Percentiles rank a stretch among this genome's conserved stretches.
phyloP scores from a whole-genome alignment of 2,888 invertebrate species.

The Drosophila neoperkinsi region DNA sequence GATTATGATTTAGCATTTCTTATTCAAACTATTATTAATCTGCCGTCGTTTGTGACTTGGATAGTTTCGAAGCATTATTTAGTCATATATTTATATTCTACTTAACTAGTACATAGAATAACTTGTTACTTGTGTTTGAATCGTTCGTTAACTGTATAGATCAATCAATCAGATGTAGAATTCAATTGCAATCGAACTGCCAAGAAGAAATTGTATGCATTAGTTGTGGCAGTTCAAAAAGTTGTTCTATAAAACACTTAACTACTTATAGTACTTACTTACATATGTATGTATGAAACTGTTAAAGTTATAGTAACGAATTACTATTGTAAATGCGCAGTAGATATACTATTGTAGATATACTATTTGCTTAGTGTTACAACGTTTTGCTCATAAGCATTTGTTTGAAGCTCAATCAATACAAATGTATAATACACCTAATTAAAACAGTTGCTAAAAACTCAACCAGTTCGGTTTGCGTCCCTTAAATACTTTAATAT shows the following conservation, averaged over 20 bases:
- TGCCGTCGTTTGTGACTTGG: conserved; percentile 45
- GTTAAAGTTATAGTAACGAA: conserved; percentile 31
- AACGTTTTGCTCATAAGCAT: conserved; percentile 29
- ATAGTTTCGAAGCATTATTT: conserved; percentile 33
- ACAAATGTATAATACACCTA: conserved; percentile 52
- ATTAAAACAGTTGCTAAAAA: conserved; percentile 18
- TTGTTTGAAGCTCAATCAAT: conserved; percentile 31
- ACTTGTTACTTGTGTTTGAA: conserved; percentile 28
- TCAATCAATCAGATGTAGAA: conserved; percentile 21
- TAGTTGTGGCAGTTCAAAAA: conserved; percentile 33
- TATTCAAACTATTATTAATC: conserved; percentile 3
- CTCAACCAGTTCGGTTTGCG: conserved; percentile 19
- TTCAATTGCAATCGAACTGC: conserved; percentile 22
- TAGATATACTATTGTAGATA: conserved; percentile 21
- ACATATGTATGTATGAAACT: conserved; percentile 18
- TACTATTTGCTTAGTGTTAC: conserved; percentile 15
- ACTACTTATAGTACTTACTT: conserved; percentile 10
- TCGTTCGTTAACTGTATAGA: conserved; percentile 24
- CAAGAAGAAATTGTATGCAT: conserved; percentile 36
- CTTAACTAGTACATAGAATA: conserved; percentile 17
- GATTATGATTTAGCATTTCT: conserved; percentile 4
- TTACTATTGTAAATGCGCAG: conserved; percentile 36
- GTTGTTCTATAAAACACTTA: conserved; percentile 18
- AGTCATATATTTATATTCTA: conserved; percentile 11
- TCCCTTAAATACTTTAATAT: conserved; percentile 1